phyloP scores from a whole-genome alignment of 2,888 invertebrate genomes.

The Agrilus biguttatus region DNA sequence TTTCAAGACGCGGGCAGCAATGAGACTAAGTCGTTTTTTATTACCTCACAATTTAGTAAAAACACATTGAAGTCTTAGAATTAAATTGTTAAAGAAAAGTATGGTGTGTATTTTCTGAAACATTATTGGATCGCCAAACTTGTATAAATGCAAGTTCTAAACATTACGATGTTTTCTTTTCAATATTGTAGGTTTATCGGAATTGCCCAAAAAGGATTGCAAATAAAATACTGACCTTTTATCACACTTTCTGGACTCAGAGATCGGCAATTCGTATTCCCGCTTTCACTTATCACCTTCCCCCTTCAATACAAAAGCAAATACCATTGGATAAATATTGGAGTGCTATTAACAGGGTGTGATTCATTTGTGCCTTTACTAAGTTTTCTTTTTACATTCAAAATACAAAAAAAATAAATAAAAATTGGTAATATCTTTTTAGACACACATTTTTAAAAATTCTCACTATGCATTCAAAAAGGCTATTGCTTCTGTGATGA shows the following conservation, averaged over 20 bases:
- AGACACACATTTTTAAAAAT: slow-evolving; percentile 11
- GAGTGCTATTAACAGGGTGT: slow-evolving; percentile 12
- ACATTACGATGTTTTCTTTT: neutral
- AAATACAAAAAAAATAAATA: too few species aligned
- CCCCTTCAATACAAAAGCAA: slow-evolving; percentile 9
- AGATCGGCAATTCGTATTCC: slow-evolving; percentile 10
- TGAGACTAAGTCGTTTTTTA: too few species aligned
- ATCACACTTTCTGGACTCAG: slow-evolving; percentile 13
- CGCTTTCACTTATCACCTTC: slow-evolving; percentile 8
- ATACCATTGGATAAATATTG: slow-evolving; percentile 14
- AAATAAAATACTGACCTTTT: slow-evolving; percentile 11
- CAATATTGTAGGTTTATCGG: slow-evolving; percentile 4
- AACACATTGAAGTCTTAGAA: too few species aligned
- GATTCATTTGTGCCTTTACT: neutral
- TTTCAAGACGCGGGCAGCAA: too few species aligned
- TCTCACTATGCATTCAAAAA: slow-evolving; percentile 11
- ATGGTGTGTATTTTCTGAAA: too few species aligned
- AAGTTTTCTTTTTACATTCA: neutral
- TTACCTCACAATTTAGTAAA: too few species aligned
- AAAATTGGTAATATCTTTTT: neutral
- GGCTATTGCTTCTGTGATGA: slow-evolving; percentile 11
- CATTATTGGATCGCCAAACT: too few species aligned
- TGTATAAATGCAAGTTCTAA: neutral
- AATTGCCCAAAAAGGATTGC: slow-evolving; percentile 7
- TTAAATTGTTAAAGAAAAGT: too few species aligned